These are phyloP conservation scores for Chionoecetes opilio DNA, from an alignment of 1,140 invertebrate genomes.

Conservation along the genomic window DNA sequence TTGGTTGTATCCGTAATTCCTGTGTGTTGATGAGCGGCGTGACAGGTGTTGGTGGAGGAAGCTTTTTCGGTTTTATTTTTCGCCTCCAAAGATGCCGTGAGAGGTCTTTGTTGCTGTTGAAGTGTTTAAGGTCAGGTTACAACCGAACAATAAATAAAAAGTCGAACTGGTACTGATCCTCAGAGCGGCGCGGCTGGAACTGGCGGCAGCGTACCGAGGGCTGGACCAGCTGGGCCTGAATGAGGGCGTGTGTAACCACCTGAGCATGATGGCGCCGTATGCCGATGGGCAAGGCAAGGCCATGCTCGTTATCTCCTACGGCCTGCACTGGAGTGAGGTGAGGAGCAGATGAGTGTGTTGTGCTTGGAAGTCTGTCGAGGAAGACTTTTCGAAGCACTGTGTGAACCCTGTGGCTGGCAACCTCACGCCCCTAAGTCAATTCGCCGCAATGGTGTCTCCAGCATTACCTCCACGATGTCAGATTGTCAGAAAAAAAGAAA, in stretches of 20 bases:
- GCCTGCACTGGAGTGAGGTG: constrained; percentile 65
- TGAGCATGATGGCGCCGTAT: constrained; percentile 54
- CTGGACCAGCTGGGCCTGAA: constrained; percentile 56
- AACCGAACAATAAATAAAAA: background rate
- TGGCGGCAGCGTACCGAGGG: constrained; percentile 50
- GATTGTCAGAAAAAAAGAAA: no score
- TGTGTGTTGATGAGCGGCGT: no score
- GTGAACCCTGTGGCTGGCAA: no score
- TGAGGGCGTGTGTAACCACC: constrained; percentile 70
- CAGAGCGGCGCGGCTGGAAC: constrained; percentile 59
- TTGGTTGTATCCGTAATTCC: no score
- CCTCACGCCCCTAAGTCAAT: no score
- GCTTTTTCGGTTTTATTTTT: no score
- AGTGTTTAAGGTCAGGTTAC: background rate
- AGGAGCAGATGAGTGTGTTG: background rate
- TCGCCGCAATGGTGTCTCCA: no score
- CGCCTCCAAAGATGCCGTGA: no score
- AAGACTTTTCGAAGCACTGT: background rate
- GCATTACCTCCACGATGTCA: no score
- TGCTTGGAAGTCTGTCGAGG: background rate
- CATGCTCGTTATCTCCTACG: constrained; percentile 56
- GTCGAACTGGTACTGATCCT: background rate
- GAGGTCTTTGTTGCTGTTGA: no score
- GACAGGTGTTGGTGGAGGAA: no score
- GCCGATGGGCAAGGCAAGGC: constrained; percentile 46